Base-by-base conservation (phyloP, 2,113 vertebrate species). In the Thamnophis sirtalis region DNA sequence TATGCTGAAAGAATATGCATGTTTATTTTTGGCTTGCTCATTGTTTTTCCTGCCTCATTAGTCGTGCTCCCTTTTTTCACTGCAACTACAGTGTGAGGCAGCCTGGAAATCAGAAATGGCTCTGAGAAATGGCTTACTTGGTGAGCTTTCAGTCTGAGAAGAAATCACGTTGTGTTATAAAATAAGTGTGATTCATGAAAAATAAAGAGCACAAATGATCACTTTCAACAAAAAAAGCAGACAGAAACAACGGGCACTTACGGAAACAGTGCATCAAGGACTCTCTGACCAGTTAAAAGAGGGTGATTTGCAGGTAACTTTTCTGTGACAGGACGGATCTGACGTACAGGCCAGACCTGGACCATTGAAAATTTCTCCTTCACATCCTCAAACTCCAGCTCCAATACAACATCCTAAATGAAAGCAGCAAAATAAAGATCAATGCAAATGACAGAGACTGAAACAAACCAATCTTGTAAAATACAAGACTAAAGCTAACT, bases 331-430 rank as follows among this genome's bases (percentile, higher is more conserved):
- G 99, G 99, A 10, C 99, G 98, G 33, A 99, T 97, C 91, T 99
- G 98, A 93, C 99, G 98, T 49, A 99, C 99, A 2, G 99, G 99
- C 99, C 99, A 99, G 22, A 99, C 97, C 95, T 99, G 99, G 90
- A 99, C 97, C 99, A 99, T 99, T 54, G 97, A 99, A 96, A 99
- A 99, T 96, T 99, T 99, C 94, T 99, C 99, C 95, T 99, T 99
- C 92, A 99, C 94, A 0, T 98, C 98, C 95, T 99, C 99, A 95
- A 99, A 99, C 96, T 99, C 99, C 96, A 99, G 98, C 96, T 99
- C 99, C 95, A 99, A 96, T 93, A 99, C 99, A 92, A 99, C 98
- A 92, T 99, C 99, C 99, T 99, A 94, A 33, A 21, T 92, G 28
- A 93, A 0, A 93, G 43, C 84, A 94, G 15, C 93, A 68, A 91